phyloP scores from a whole-genome alignment of 2,888 invertebrate genomes.

The Globia sparganii region DNA sequence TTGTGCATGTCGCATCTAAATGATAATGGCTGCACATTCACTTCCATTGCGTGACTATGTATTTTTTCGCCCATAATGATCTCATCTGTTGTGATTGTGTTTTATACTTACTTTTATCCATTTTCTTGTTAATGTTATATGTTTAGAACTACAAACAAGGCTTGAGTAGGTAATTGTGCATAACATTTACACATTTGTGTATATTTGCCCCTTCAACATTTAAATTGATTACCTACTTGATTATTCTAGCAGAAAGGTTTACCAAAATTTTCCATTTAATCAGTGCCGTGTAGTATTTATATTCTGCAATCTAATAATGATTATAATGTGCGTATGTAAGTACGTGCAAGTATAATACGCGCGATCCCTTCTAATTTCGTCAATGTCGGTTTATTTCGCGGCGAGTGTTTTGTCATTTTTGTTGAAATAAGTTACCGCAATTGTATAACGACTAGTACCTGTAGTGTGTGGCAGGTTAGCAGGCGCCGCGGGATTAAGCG shows the following conservation, averaged over 20 bases:
- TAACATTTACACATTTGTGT: conserved; percentile 7
- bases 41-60: conserved; percentile 61
- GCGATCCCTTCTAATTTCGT: conserved; percentile 68
- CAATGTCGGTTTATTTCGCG: conserved; percentile 63
- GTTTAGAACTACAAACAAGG: conserved; percentile 6
- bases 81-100: conserved; percentile 42
- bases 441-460: conserved; percentile 52
- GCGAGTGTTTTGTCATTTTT: conserved; percentile 66
- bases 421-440: conserved; percentile 65
- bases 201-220: conserved; percentile 21
- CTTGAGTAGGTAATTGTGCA: conserved; percentile 33
- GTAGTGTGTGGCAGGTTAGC: conserved; percentile 18
- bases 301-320: conserved; percentile 62
- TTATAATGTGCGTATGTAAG: conserved; percentile 48
- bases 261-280: conserved; percentile 48
- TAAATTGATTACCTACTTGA: conserved; percentile 41
- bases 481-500: conserved; percentile 7
- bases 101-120: conserved; percentile 39
- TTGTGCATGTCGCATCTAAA: conserved; percentile 56
- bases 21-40: conserved; percentile 61
- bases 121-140: conserved; percentile 27
- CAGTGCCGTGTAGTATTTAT: conserved; percentile 34
- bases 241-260: conserved; percentile 34
- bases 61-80: conserved; percentile 47
- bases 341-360: conserved; percentile 48